Conservation (phyloP, 2,113 vertebrate genomes). For the Pygoscelis adeliae region DNA sequence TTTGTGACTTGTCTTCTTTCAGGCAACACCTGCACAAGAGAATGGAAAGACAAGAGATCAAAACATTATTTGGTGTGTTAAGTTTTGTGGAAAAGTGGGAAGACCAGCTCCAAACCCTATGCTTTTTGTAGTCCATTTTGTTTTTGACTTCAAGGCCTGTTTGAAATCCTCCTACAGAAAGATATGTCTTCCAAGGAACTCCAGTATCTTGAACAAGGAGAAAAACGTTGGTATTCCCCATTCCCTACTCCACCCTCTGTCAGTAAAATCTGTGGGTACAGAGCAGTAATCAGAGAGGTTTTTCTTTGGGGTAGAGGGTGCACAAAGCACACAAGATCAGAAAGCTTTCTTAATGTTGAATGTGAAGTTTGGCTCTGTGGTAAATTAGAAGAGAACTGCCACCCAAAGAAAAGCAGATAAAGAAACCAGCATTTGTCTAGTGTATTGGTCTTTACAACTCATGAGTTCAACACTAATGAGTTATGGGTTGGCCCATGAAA, state of each 20-base stretch:
- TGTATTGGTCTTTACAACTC: constrained; percentile 80
- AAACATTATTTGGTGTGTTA: neutral
- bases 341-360: constrained; percentile 2
- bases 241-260: neutral
- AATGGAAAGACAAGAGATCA: neutral
- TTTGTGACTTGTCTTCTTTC: neutral
- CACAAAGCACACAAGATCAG: neutral
- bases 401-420: constrained; percentile 58
- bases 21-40: neutral
- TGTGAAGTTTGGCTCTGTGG: constrained; percentile 25
- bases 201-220: neutral
- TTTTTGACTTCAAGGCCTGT: constrained; percentile 66
- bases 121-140: constrained; percentile 41
- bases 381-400: constrained; percentile 27
- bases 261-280: neutral
- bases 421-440: constrained; percentile 58
- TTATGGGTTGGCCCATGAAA: constrained; percentile 85
- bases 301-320: neutral
- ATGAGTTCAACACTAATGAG: constrained; percentile 85
- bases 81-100: neutral
- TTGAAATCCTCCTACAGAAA: constrained; percentile 69
- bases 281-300: neutral
- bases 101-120: neutral
- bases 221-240: neutral
- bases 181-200: constrained; percentile 30